phyloP scores from a whole-genome alignment of 2,888 invertebrate genomes.

The Oligia fasciuncula region DNA sequence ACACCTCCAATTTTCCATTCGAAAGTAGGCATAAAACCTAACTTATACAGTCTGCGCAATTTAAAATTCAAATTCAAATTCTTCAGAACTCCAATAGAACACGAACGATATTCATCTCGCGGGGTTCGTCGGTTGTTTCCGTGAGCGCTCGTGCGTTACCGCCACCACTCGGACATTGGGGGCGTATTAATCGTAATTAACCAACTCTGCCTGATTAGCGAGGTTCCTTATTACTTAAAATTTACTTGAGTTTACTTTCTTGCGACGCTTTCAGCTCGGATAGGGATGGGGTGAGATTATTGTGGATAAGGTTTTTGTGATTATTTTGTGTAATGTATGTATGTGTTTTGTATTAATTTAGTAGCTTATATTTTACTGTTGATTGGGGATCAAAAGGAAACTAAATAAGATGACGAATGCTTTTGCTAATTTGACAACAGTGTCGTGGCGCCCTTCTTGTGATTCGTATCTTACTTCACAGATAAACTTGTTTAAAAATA shows the following conservation, averaged over 20 bases:
- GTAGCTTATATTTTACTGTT: background rate
- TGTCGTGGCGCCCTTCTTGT: background rate
- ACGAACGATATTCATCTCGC: constrained; percentile 58
- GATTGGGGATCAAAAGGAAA: background rate
- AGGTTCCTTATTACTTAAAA: constrained; percentile 85
- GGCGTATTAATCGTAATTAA: constrained; percentile 83
- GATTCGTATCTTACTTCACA: background rate
- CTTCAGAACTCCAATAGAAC: constrained; percentile 56
- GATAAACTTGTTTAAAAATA: background rate
- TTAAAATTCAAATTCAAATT: constrained; percentile 61
- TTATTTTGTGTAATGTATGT: constrained; percentile 20
- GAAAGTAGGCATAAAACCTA: constrained; percentile 35
- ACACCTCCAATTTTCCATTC: background rate
- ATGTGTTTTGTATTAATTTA: background rate
- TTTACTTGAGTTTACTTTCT: constrained; percentile 84
- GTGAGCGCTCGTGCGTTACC: constrained; percentile 53
- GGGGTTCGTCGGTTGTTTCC: constrained; percentile 50
- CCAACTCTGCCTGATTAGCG: constrained; percentile 79
- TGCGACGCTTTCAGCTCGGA: constrained; percentile 76
- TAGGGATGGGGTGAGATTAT: constrained; percentile 63
- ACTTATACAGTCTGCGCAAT: constrained; percentile 38
- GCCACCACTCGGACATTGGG: constrained; percentile 66
- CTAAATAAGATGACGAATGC: background rate
- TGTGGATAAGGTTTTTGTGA: constrained; percentile 65
- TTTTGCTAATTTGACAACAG: background rate